phyloP scores from a whole-genome alignment of 2,888 invertebrate species.

The Clanis bilineata region DNA sequence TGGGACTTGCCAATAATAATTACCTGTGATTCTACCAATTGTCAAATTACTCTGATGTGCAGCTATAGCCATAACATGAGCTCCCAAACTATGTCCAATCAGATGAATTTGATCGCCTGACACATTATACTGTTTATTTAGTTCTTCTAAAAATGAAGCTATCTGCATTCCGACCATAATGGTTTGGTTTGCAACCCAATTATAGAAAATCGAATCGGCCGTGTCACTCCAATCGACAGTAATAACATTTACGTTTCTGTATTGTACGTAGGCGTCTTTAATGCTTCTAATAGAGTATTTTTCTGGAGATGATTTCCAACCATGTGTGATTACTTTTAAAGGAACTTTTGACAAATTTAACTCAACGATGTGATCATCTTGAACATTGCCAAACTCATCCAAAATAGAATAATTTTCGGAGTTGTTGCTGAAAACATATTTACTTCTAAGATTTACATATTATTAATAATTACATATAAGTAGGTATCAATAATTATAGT shows the following conservation, averaged over 20 bases:
- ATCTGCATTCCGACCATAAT: constrained; percentile 40
- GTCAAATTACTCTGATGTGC: constrained; percentile 36
- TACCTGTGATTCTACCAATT: constrained; percentile 51
- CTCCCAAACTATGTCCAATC: constrained; percentile 61
- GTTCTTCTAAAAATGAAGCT: constrained; percentile 42
- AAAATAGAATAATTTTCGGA: constrained; percentile 39
- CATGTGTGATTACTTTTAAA: constrained; percentile 77
- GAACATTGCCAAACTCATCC: constrained; percentile 34
- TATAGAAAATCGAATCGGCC: constrained; percentile 49
- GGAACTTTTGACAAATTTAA: constrained; percentile 34
- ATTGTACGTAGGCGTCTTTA: constrained; percentile 63
- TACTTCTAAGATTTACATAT: no score
- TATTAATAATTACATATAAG: neutral
- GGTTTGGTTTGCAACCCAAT: constrained; percentile 50
- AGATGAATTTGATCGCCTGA: constrained; percentile 48
- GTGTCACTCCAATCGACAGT: constrained; percentile 63
- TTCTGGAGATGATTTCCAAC: constrained; percentile 70
- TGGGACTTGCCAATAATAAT: constrained; percentile 9
- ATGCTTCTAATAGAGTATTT: constrained; percentile 52
- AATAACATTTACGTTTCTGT: constrained; percentile 63
- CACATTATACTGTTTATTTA: constrained; percentile 39
- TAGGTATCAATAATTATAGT: neutral
- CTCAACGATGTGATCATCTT: constrained; percentile 20
- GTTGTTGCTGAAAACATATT: constrained; percentile 42
- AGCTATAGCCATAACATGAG: constrained; percentile 61